Percentiles rank a stretch among this genome's conserved stretches.
Conservation (phyloP, 2,888 invertebrate species). For the Hipparchia sbordonii region DNA sequence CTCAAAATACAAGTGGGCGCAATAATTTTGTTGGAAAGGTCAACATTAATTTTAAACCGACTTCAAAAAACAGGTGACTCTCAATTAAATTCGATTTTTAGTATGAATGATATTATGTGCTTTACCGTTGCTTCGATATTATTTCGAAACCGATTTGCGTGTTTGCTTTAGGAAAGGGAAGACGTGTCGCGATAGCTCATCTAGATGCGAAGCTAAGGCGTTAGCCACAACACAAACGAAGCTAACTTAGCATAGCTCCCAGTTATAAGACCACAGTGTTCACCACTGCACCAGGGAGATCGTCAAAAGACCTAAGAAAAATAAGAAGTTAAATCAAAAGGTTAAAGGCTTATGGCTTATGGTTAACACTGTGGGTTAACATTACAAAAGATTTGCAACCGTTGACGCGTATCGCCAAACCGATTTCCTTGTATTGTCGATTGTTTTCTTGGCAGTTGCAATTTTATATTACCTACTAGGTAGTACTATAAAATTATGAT, state of each 20-base stretch:
- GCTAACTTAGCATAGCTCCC: too few relatives aligned
- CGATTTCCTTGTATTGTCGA: constrained; percentile 41
- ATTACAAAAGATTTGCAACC: constrained; percentile 30
- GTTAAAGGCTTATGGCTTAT: constrained; percentile 19
- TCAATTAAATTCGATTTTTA: not conserved
- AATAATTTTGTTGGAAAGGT: not conserved
- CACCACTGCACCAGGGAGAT: too few relatives aligned
- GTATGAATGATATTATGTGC: not conserved
- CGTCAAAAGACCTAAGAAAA: not conserved
- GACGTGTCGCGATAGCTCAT: too few relatives aligned
- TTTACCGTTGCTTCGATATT: too few relatives aligned
- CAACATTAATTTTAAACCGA: not conserved
- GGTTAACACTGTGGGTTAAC: too few relatives aligned
- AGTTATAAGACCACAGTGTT: too few relatives aligned
- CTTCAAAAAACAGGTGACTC: not conserved
- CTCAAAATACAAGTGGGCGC: constrained; percentile 1
- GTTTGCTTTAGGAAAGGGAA: too few relatives aligned
- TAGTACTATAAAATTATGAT: not conserved
- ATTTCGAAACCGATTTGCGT: too few relatives aligned
- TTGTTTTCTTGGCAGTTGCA: constrained; percentile 31
- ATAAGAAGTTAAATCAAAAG: constrained; percentile 14
- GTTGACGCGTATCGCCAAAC: constrained; percentile 32
- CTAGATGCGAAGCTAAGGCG: too few relatives aligned
- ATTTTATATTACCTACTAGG: constrained; percentile 10
- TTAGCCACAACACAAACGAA: too few relatives aligned